A percentile compares a stretch with the other conserved stretches of the same genome.
These are phyloP conservation scores for Scleropages formosus DNA, from an alignment of 2,797 vertebrate species.

Conservation along the genomic window DNA sequence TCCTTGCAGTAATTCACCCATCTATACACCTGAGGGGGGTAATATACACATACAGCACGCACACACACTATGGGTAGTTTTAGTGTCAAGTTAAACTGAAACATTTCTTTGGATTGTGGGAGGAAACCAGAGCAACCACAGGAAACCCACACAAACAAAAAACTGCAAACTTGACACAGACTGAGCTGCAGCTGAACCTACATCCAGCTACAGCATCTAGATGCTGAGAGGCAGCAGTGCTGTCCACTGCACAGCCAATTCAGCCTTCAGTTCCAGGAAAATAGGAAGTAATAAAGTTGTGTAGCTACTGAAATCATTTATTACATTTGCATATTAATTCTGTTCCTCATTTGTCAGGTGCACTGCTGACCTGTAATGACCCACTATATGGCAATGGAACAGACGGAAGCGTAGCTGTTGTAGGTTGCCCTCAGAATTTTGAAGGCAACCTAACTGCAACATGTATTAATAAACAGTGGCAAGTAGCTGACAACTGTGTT, in stretches of 20 bases:
- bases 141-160: not conserved
- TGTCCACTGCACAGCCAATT: not conserved
- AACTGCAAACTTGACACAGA: not conserved
- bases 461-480: constrained; percentile 5
- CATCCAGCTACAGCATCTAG: not conserved
- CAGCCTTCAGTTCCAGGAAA: too few relatives aligned
- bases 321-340: not conserved
- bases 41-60: too few relatives aligned
- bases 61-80: too few relatives aligned
- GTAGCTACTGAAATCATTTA: not conserved
- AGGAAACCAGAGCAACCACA: too few relatives aligned
- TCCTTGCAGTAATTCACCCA: too few relatives aligned
- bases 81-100: too few relatives aligned
- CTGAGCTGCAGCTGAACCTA: too few relatives aligned
- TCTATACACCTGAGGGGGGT: too few relatives aligned
- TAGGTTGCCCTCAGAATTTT: constrained; percentile 10
- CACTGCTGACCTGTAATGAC: not conserved
- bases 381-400: constrained; percentile 10
- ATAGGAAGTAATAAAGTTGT: not conserved
- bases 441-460: constrained; percentile 9
- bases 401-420: constrained; percentile 13
- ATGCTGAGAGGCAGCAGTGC: not conserved
- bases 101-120: too few relatives aligned
- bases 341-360: too few relatives aligned
- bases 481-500: not conserved